Evolutionary conservation across 2,113 vertebrate species (phyloP), one percentile per base, ranked within the genome.

Genomic region (Triplophysa rosa): DNA sequence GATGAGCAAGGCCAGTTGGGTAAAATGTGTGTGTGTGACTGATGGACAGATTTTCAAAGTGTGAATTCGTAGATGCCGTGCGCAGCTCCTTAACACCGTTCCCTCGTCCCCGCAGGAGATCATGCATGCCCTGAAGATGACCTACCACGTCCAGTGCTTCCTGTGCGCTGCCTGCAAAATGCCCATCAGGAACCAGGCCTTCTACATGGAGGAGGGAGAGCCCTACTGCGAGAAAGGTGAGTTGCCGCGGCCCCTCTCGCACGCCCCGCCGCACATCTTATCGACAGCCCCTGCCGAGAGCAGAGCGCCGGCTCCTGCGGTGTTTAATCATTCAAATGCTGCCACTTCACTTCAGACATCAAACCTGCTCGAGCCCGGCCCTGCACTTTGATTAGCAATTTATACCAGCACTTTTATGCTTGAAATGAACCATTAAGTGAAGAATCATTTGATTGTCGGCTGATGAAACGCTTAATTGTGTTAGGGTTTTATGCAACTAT

Each of bases 41-140:
- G 71, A 54, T 29, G 64, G 67, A 29, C 42, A 58, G 54, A 29
- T 54, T 80, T 84, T 71, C 13, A 8, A 40, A 56, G 65, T 45
- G 52, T 68, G 21, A 40, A 47, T 74, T 64, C 10, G n/a, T 74
- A 56, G 65, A 63, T 81, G 67, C 0, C 29, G 13, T 64, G 72
- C 21, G 11, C 16, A 13, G 12, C 29, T 47, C n/a, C 23, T 62
- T 56, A 19, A 67, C 68, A 49, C 65, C 37, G 11, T 23, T 21
- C 33, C 23, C 3, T 67, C 33, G 64, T 67, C 62, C 61, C 24
- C 59, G 45, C 90, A 99, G 98, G 98, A 98, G 89, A 96, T 99
- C 90, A 99, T 99, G 98, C 98, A 99, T 0, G 98, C 98, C 0
- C 92, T 99, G 88, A 99, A 99, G 93, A 97, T 97, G 95, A 99